A percentile compares a stretch with the other conserved stretches of the same genome.
phyloP scores from a whole-genome alignment of 2,888 invertebrate species.

The Hoplodrina blanda region DNA sequence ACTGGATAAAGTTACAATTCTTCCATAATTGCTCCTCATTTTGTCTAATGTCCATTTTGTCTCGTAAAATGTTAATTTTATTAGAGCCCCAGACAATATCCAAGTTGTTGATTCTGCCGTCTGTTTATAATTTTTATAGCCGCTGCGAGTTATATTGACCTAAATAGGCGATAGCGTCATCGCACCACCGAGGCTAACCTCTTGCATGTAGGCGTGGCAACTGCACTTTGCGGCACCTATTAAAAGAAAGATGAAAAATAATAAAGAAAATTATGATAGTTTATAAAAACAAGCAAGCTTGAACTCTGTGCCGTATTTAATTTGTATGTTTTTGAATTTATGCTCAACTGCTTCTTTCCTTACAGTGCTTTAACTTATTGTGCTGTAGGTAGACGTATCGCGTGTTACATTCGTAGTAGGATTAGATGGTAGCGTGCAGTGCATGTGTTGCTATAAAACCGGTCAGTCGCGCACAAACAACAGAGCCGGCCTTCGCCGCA shows the following conservation, averaged over 20 bases:
- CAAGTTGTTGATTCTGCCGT: slow-evolving; percentile 49
- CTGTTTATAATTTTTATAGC: slow-evolving; percentile 82
- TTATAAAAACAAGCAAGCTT: slow-evolving; percentile 31
- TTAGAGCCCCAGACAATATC: slow-evolving; percentile 40
- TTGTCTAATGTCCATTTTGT: slow-evolving; percentile 19
- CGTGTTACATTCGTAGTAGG: slow-evolving; percentile 69
- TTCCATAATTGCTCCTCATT: slow-evolving; percentile 3
- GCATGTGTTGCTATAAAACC: slow-evolving; percentile 81
- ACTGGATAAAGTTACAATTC: neutral
- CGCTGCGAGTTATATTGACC: slow-evolving; percentile 84
- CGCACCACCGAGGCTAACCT: slow-evolving; percentile 74
- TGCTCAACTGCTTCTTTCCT: slow-evolving; percentile 40
- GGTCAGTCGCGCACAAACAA: slow-evolving; percentile 81
- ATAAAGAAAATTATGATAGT: slow-evolving; percentile 16
- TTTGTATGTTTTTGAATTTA: slow-evolving; percentile 37
- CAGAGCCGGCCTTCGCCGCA: slow-evolving; percentile 85
- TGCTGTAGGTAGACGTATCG: slow-evolving; percentile 56
- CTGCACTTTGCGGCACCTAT: slow-evolving; percentile 61
- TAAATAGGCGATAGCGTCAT: slow-evolving; percentile 86
- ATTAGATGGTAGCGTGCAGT: slow-evolving; percentile 69
- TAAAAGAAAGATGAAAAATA: slow-evolving; percentile 42
- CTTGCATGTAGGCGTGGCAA: slow-evolving; percentile 80
- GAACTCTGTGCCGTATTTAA: slow-evolving; percentile 22
- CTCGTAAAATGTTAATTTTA: slow-evolving; percentile 17
- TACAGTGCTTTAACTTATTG: slow-evolving; percentile 36